A percentile compares a stretch with the other conserved stretches of the same genome.
phyloP scores from a whole-genome alignment of 2,888 invertebrate species.

The Synanthedon myopaeformis region DNA sequence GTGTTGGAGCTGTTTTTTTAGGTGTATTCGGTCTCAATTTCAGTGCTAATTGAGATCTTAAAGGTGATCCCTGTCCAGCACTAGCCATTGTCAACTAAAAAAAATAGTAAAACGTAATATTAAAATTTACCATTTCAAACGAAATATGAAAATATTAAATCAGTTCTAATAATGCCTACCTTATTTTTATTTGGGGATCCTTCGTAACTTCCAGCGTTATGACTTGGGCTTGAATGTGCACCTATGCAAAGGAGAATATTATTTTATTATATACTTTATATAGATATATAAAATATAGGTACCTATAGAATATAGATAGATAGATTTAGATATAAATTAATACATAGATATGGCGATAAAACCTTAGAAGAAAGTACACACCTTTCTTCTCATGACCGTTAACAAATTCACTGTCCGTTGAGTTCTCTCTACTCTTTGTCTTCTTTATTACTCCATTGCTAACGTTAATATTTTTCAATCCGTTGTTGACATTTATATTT shows the following conservation, averaged over 20 bases:
- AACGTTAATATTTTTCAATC: constrained; percentile 54
- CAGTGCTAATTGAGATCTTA: constrained; percentile 77
- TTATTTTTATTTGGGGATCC: constrained; percentile 60
- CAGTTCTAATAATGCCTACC: constrained; percentile 19
- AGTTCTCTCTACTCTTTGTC: constrained; percentile 46
- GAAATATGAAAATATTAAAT: background rate
- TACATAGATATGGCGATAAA: background rate
- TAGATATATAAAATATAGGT: background rate
- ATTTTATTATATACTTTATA: no score
- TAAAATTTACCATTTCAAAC: background rate
- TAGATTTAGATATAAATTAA: background rate
- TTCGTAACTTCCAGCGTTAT: constrained; percentile 50
- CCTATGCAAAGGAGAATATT: constrained; percentile 24
- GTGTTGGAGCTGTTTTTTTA: constrained; percentile 50
- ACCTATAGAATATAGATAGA: background rate
- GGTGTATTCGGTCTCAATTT: constrained; percentile 74
- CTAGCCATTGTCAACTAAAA: constrained; percentile 60
- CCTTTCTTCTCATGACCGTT: constrained; percentile 54
- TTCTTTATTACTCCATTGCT: constrained; percentile 56
- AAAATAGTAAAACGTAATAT: constrained; percentile 4
- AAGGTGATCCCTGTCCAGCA: constrained; percentile 80
- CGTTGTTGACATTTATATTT: constrained; percentile 56
- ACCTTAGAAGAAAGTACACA: constrained; percentile 12
- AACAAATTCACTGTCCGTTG: constrained; percentile 40
- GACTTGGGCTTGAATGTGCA: constrained; percentile 48